phyloP scores from a whole-genome alignment of 1,140 invertebrate genomes.

The Rhagoletis pomonella region DNA sequence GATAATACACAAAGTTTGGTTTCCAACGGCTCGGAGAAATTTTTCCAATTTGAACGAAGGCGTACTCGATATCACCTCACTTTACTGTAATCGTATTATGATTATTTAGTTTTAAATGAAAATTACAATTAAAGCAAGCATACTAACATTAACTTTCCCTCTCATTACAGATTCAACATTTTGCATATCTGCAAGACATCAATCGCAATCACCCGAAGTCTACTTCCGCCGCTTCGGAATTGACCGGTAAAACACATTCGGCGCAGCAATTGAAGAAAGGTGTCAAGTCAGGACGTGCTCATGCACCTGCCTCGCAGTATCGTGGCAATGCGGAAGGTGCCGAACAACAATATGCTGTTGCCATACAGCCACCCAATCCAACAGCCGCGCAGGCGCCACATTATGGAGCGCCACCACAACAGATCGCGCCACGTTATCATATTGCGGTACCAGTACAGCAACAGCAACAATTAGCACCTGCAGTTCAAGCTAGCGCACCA shows the following conservation, averaged over 20 bases:
- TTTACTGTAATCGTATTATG: too few relatives aligned
- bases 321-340: conserved; percentile 62
- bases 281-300: conserved; percentile 44
- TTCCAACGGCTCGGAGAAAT: too few relatives aligned
- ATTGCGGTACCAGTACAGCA: conserved; percentile 59
- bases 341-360: conserved; percentile 68
- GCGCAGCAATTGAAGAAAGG: conserved; percentile 37
- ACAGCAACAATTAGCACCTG: conserved; percentile 7
- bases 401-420: conserved; percentile 61
- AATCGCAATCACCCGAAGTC: conserved; percentile 66
- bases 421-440: conserved; percentile 65
- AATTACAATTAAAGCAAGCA: too few relatives aligned
- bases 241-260: conserved; percentile 63
- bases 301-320: conserved; percentile 58
- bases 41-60: too few relatives aligned
- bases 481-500: background rate
- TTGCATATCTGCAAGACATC: conserved; percentile 71
- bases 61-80: too few relatives aligned
- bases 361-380: conserved; percentile 63
- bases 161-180: conserved; percentile 67
- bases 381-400: conserved; percentile 58
- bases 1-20: too few relatives aligned
- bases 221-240: conserved; percentile 47
- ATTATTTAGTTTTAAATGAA: too few relatives aligned
- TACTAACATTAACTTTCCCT: background rate